phyloP scores from a whole-genome alignment of 2,113 vertebrate species.

The Edolisoma coerulescens region DNA sequence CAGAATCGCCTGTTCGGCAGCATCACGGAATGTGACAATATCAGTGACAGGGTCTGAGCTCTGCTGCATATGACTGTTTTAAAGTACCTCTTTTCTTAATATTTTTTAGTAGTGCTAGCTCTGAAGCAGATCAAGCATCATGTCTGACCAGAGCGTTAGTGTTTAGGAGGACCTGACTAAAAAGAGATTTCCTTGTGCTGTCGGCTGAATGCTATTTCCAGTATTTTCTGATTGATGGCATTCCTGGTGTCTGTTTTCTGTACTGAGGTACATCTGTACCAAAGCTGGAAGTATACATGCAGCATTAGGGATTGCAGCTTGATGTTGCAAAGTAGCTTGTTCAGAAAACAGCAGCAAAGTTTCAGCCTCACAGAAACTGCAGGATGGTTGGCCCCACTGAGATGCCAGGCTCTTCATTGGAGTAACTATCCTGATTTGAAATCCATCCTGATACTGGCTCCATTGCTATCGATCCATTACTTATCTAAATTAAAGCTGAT shows the following conservation, averaged over 20 bases:
- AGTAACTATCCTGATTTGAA: not conserved
- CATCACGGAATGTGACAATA: not conserved
- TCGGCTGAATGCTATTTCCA: not conserved
- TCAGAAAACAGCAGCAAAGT: not conserved
- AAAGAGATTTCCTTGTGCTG: not conserved
- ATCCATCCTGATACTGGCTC: not conserved
- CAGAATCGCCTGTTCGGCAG: not conserved
- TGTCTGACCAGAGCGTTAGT: not conserved
- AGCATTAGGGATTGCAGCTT: not conserved
- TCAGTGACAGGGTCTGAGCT: not conserved
- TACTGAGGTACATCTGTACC: not conserved
- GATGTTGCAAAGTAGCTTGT: not conserved
- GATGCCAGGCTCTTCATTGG: not conserved
- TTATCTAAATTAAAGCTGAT: constrained; percentile 48
- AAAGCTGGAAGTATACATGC: not conserved
- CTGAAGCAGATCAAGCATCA: not conserved
- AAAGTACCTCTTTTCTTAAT: not conserved
- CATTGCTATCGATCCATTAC: constrained; percentile 3
- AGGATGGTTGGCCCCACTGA: not conserved
- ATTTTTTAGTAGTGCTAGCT: not conserved
- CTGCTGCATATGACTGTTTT: not conserved
- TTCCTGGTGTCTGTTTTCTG: not conserved
- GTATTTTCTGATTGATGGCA: accelerated
- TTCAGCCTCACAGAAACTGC: not conserved
- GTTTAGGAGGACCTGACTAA: not conserved